Conservation (phyloP, 2,797 vertebrate genomes). For the Vipera latastei region DNA sequence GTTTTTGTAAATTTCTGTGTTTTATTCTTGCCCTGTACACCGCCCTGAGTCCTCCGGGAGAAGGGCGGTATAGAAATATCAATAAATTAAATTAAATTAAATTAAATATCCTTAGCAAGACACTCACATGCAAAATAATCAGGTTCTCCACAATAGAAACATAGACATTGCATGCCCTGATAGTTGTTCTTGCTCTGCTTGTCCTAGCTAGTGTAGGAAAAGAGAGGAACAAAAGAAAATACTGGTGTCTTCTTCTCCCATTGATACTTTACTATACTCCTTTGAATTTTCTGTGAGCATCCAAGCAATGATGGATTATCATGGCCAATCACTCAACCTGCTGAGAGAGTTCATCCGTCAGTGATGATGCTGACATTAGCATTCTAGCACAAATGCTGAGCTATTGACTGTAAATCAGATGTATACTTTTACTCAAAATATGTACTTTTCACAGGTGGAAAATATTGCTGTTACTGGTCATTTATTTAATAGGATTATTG, state of each 20-base stretch:
- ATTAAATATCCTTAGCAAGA: not conserved
- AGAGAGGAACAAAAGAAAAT: not conserved
- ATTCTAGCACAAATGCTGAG: not conserved
- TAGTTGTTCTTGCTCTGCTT: not conserved
- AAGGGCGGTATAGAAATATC: no score
- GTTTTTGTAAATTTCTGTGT: no score
- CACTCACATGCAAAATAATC: not conserved
- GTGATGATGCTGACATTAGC: not conserved
- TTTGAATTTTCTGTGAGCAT: not conserved
- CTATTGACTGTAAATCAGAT: not conserved
- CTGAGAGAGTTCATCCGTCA: not conserved
- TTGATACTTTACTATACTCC: not conserved
- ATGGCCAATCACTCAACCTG: not conserved
- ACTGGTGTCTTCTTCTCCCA: not conserved
- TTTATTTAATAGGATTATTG: not conserved
- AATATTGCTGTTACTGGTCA: not conserved
- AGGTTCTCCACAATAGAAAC: not conserved
- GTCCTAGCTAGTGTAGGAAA: not conserved
- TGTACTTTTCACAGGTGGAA: not conserved
- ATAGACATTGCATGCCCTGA: not conserved
- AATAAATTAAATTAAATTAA: no score
- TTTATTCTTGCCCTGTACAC: no score
- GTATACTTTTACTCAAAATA: not conserved
- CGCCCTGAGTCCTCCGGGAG: no score
- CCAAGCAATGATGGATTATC: not conserved